Conservation (phyloP, 23 tunicate species). For the Styela clava region DNA sequence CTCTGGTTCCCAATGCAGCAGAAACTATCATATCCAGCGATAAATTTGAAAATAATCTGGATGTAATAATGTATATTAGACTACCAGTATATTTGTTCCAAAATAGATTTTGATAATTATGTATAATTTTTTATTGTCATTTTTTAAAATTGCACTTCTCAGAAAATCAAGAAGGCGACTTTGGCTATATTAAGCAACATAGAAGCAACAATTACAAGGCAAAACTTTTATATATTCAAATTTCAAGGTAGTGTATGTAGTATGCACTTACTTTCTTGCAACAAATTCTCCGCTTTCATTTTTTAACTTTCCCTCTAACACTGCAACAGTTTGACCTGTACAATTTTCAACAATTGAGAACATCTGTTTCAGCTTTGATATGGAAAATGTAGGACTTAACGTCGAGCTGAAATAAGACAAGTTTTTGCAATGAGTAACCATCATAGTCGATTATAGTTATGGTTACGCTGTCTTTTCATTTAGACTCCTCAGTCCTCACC, state of each 20-base stretch:
- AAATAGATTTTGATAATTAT: no score
- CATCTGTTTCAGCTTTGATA: conserved; percentile 10
- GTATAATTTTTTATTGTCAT: not conserved
- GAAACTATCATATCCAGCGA: not conserved
- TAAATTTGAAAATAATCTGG: conserved; percentile 4
- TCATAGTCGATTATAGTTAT: no score
- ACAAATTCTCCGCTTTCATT: not conserved
- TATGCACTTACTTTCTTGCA: not conserved
- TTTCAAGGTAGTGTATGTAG: not conserved
- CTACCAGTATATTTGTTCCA: no score
- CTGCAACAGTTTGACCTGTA: not conserved
- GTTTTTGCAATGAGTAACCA: no score
- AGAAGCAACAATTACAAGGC: not conserved
- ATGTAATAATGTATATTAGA: no score
- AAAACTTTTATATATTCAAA: no score
- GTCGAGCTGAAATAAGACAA: not conserved
- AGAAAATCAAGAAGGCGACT: not conserved
- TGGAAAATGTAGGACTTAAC: not conserved
- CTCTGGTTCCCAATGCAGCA: not conserved
- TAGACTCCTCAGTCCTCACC: not conserved
- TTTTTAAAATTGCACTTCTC: not conserved
- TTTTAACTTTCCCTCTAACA: not conserved
- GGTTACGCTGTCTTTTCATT: no score
- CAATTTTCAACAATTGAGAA: not conserved
- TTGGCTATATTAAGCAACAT: not conserved